These are phyloP conservation scores for Gymnothorax javanicus DNA, from an alignment of 2,797 vertebrate species.

Conservation along the genomic window DNA sequence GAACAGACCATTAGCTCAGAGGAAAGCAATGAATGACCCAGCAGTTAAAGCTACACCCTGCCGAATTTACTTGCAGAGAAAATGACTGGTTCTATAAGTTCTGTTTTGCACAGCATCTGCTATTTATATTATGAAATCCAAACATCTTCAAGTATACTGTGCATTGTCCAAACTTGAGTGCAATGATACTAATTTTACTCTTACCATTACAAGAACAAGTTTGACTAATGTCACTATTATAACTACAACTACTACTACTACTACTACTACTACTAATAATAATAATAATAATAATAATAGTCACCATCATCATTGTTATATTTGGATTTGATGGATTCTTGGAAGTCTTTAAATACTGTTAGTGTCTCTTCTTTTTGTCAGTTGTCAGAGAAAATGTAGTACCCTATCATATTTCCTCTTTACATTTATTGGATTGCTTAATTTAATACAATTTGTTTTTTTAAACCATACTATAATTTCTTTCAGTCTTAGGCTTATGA, in stretches of 20 bases:
- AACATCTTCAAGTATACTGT: not conserved
- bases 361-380: not conserved
- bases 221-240: not conserved
- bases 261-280: not conserved
- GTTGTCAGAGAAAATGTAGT: not conserved
- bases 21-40: constrained; percentile 32
- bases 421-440: not conserved
- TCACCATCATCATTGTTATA: not conserved
- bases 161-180: not conserved
- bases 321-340: not conserved
- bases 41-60: not conserved
- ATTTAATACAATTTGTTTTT: not conserved
- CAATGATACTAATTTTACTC: no score
- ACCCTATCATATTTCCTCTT: not conserved
- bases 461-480: not conserved
- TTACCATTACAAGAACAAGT: not conserved
- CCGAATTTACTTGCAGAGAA: not conserved
- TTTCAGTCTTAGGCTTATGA: not conserved
- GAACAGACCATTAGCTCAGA: constrained; percentile 24
- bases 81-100: not conserved
- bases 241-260: not conserved
- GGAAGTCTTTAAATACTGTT: not conserved
- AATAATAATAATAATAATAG: no score
- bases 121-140: not conserved
- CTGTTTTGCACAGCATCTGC: not conserved